Base-by-base conservation (phyloP, 1,140 invertebrate species). In the Arion vulgaris region DNA sequence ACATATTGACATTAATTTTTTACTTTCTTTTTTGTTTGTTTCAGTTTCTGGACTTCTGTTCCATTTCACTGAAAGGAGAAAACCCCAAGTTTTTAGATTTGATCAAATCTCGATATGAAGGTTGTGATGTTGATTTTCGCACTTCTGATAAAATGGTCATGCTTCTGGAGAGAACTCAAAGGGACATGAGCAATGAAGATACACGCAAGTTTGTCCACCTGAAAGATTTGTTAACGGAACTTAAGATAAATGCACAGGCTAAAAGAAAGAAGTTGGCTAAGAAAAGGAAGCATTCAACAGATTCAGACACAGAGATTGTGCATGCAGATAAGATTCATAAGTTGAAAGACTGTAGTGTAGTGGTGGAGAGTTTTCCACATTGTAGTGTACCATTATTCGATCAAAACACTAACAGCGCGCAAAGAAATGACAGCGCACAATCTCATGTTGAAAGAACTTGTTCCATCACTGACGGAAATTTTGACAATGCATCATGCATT, bases 11-110 rank as follows among this genome's bases (percentile, higher is more conserved):
- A 57, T 57, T 23, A 57, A 15, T 57, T 57, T n/a, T 57, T 32
- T 28, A 5, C 28, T 32, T 5, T 7, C 2, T 32, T 66, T 28
- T 28, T 17, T 17, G 75, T 83, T 74, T 78, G 0, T 88, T 89
- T 68, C 84, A 90, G 89, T 89, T 90, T 76, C 57, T 89, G 68
- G 76, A 78, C 34, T 83, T 88, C 38, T 87, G 86, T 82, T 76
- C 83, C 53, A 57, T 66, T 19, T 57, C 85, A 62, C 80, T 89
- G 36, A 72, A 71, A 26, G 79, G 84, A n/a, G 84, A 87, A 28
- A 83, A 85, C 32, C 45, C 75, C n/a, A 78, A 87, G n/a, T 69
- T 90, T 0, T 53, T 88, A 5, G 76, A 79, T 28, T 72, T 89
- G 19, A 81, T 90, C 13, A 79, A 86, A 34, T 87, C 87, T 81